Conservation (phyloP, 2,888 invertebrate genomes). For the Frankliniella intonsa region DNA sequence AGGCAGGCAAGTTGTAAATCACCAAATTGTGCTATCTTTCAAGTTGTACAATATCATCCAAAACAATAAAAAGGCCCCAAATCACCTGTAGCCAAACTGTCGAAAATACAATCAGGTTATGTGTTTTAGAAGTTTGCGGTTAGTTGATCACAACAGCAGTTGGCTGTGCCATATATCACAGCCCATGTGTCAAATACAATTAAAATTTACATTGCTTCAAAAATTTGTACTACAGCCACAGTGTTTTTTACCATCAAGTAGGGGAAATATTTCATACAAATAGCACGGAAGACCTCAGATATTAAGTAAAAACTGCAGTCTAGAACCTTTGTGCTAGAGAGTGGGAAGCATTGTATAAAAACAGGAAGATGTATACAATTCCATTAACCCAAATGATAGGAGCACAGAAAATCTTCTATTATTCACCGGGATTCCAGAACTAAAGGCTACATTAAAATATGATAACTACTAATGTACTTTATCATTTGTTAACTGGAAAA, state of each 20-base stretch:
- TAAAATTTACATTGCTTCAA: slow-evolving; percentile 21
- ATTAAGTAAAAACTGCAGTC: slow-evolving; percentile 9
- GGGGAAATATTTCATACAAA: neutral
- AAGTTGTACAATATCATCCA: neutral
- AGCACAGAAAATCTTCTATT: neutral
- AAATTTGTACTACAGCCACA: slow-evolving; percentile 18
- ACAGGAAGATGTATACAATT: neutral
- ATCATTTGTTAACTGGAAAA: neutral
- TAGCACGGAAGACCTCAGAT: slow-evolving; percentile 18
- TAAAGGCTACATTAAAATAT: neutral
- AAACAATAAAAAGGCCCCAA: neutral
- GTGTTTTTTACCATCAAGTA: neutral
- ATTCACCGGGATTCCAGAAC: neutral
- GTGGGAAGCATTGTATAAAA: neutral
- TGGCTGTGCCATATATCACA: slow-evolving; percentile 7
- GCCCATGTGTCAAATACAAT: slow-evolving; percentile 9
- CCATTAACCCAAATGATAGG: neutral
- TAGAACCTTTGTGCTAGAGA: slow-evolving; percentile 14
- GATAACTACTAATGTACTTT: neutral
- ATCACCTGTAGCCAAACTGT: neutral
- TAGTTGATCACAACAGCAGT: neutral
- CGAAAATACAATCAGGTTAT: neutral
- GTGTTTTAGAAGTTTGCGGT: neutral
- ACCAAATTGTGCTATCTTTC: slow-evolving; percentile 14
- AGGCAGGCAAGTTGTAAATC: slow-evolving; percentile 13